phyloP scores from a whole-genome alignment of 2,888 invertebrate species.

The Tiliacea citrago region DNA sequence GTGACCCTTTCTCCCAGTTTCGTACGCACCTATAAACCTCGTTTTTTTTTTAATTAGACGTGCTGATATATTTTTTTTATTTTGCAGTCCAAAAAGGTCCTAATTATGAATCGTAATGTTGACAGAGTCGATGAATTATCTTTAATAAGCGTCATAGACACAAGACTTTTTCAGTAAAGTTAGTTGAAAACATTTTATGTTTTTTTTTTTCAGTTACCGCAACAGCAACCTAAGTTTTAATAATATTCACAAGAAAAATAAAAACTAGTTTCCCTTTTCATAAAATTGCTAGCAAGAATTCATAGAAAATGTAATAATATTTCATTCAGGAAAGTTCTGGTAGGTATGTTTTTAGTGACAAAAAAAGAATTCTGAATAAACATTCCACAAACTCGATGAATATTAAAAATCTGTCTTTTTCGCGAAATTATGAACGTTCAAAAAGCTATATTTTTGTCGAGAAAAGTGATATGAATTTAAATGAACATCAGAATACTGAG shows the following conservation, averaged over 20 bases:
- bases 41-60: conserved; percentile 28
- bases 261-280: neutral
- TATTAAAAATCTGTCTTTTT: conserved; percentile 36
- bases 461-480: conserved; percentile 22
- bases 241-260: neutral
- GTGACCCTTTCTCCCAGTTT: conserved; percentile 40
- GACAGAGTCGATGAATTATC: neutral
- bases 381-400: conserved; percentile 14
- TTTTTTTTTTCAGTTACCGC: no score
- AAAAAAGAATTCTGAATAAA: neutral
- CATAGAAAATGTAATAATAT: conserved; percentile 8
- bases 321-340: neutral
- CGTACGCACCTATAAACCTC: conserved; percentile 6
- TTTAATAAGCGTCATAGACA: neutral
- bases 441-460: conserved; percentile 12
- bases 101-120: neutral
- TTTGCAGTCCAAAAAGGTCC: neutral
- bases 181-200: neutral
- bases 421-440: conserved; percentile 10
- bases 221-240: no score
- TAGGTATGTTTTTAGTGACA: neutral
- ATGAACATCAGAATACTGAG: conserved; percentile 14
- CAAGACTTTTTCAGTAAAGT: neutral
- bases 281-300: neutral
- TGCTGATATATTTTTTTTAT: conserved; percentile 17